Evolutionary conservation across 2,113 vertebrate species (phyloP).

Genomic region (Triplophysa dalaica): DNA sequence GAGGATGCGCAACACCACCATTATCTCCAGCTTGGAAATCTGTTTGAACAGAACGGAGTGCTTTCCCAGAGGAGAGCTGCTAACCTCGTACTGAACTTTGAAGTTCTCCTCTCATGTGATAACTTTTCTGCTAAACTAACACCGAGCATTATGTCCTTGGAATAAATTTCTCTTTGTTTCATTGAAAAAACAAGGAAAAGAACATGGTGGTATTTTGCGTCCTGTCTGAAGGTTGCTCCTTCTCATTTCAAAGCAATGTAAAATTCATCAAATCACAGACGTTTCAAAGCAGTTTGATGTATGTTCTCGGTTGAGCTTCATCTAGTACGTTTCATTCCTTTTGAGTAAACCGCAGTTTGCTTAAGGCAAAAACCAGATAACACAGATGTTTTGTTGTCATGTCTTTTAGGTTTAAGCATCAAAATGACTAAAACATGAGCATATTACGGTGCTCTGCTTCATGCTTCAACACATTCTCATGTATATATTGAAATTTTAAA

Average conservation of each 20-base stretch:
- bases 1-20: constrained; percentile 1
- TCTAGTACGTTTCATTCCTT: neutral
- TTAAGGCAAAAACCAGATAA: constrained; percentile 13
- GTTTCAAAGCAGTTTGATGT: neutral
- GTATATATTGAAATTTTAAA: neutral
- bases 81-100: constrained; percentile 44
- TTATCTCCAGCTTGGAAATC: constrained; percentile 35
- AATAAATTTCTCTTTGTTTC: constrained; percentile 32
- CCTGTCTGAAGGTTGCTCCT: constrained; percentile 1
- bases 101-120: constrained; percentile 44
- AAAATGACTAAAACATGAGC: constrained; percentile 2
- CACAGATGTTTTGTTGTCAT: constrained; percentile 20
- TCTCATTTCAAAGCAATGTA: neutral
- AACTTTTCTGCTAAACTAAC: constrained; percentile 50
- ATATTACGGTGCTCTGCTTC: neutral
- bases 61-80: constrained; percentile 43
- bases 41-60: constrained; percentile 39
- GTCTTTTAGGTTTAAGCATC: constrained; percentile 16
- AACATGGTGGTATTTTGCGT: neutral
- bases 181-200: constrained; percentile 7
- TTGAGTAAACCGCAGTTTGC: constrained; percentile 2
- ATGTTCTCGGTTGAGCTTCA: constrained; percentile 18
- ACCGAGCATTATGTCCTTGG: constrained; percentile 38
- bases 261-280: constrained; percentile 1
- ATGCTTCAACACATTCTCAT: neutral